Base-by-base conservation (phyloP, 2,888 invertebrate genomes). In the Torymus aiolomorphi region DNA sequence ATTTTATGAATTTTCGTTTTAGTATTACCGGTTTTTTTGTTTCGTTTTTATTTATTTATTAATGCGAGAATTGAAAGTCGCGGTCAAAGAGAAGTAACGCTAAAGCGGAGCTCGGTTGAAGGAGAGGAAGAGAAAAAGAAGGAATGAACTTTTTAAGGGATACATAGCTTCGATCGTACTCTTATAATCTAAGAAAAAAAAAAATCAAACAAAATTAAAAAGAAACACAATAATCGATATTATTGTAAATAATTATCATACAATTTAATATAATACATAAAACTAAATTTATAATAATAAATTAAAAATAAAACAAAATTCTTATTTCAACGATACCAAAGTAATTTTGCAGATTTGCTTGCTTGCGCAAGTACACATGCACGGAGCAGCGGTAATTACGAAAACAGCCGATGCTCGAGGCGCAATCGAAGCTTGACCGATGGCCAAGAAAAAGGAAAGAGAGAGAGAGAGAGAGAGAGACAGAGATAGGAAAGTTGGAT, bases 401-500 rank as follows among this genome's bases (percentile, higher is more conserved):
- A 69, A 69, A 51, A 54, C 16, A 10, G 20, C 42, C 42, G 8
- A 42, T 42, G 42, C 42, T 42, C 42, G 42, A 42, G 42, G n/a
- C 57, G 61, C 66, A 66, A 76, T 80, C 71, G 66, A 80, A 80
- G 71, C 75, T 76, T 67, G 71, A 42, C 61, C 24, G 18, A 66
- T 16, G 12, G 62, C 66, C 73, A 74, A 67, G 24, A 72, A 73
- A 61, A 62, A 80, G 54, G 56, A 16, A 13, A 31, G 31, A 31
- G 4, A 31, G 31, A 31, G 4, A 31, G 31, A 31, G 31, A 31
- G 24, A 52, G 49, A 71, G 71, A 61, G 52, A 52, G 56, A 57
- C 14, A 49, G 4, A 85, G 81, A 56, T 24, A 51, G 74, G 52
- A 79, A 70, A 74, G 65, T 65, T 63, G 51, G 18, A 66, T 63